A percentile compares a stretch with the other conserved stretches of the same genome.
Evolutionary conservation across 1,140 invertebrate genomes (phyloP).

Genomic region (Latrodectus geometricus): DNA sequence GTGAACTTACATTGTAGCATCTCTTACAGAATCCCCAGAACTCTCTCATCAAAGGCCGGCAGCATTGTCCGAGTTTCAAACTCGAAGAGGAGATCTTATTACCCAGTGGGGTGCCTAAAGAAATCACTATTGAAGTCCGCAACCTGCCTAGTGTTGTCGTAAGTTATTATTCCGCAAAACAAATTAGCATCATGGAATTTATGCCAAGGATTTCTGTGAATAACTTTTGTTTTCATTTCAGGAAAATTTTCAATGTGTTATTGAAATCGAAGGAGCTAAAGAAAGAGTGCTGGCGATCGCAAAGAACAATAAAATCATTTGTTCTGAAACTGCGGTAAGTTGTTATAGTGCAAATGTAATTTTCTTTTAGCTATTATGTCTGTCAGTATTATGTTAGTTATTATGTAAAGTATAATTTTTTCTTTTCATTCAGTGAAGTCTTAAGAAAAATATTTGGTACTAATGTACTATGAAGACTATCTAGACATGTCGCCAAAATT

Average conservation of each 20-base stretch:
- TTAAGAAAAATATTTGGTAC: too few relatives aligned
- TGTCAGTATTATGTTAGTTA: too few relatives aligned
- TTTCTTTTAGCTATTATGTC: too few relatives aligned
- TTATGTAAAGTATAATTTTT: too few relatives aligned
- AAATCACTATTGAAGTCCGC: slow-evolving; percentile 89
- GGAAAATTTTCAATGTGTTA: slow-evolving; percentile 83
- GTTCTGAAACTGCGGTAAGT: slow-evolving; percentile 84
- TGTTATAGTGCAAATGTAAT: neutral
- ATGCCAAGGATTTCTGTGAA: neutral
- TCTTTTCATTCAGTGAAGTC: too few relatives aligned
- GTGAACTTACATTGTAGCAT: neutral
- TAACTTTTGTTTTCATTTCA: slow-evolving; percentile 41
- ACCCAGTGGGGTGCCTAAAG: slow-evolving; percentile 88
- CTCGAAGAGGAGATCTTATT: slow-evolving; percentile 77
- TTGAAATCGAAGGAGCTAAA: slow-evolving; percentile 89
- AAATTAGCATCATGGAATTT: neutral
- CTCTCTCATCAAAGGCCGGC: slow-evolving; percentile 63
- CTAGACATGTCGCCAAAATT: too few relatives aligned
- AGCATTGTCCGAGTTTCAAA: slow-evolving; percentile 65
- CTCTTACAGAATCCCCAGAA: slow-evolving; percentile 55
- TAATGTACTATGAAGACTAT: too few relatives aligned
- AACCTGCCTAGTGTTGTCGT: slow-evolving; percentile 73
- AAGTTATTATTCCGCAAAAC: neutral
- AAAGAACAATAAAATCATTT: slow-evolving; percentile 83
- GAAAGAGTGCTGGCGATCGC: slow-evolving; percentile 87